Evolutionary conservation across 2,113 vertebrate species (phyloP), one percentile per base, ranked within the genome.

Genomic region (Sylvietta virens): DNA sequence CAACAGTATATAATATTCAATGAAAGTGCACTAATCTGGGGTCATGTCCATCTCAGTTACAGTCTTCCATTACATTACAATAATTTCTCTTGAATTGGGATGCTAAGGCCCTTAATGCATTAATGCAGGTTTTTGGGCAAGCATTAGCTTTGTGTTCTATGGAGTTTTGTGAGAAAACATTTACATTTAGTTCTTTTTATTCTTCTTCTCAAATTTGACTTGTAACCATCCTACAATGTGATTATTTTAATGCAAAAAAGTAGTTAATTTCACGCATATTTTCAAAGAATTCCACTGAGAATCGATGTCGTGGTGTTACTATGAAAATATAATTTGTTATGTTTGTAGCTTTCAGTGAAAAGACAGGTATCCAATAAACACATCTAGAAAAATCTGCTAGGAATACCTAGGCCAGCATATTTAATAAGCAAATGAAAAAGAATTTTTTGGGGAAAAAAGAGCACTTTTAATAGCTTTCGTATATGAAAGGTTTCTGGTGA

Each of bases 361-460:
- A 76, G 17, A 56, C 50, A 61, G 30, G 13, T 42, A 31, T 26
- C 35, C 48, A 69, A 50, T 9, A 54, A 27, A 64, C 8, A 1
- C 7, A 14, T 69, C 57, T 19, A 50, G 33, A 81, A 77, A 86
- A 69, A 72, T 50, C 28, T 84, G 17, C 51, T 28, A 50, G 37
- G 23, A 74, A 60, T 61, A 39, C 12, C 35, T 61, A 89, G 27
- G 23, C 37, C 37, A 79, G n/a, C 21, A 15, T 23, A 47, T 56
- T 79, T 51, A 26, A 42, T 27, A 42, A 65, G 3, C 31, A 82
- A 61, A 79, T 23, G 67, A 2, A 74, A 82, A 65, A 24, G 3
- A 22, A 31, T 65, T 71, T 54, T 60, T 60, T 45, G 1, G 2
- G 1, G 0, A 4, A 7, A 18, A 39, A 51, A 27, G 2, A 15